Base-by-base conservation (phyloP, 2,797 vertebrate species). In the Trachops cirrhosus region DNA sequence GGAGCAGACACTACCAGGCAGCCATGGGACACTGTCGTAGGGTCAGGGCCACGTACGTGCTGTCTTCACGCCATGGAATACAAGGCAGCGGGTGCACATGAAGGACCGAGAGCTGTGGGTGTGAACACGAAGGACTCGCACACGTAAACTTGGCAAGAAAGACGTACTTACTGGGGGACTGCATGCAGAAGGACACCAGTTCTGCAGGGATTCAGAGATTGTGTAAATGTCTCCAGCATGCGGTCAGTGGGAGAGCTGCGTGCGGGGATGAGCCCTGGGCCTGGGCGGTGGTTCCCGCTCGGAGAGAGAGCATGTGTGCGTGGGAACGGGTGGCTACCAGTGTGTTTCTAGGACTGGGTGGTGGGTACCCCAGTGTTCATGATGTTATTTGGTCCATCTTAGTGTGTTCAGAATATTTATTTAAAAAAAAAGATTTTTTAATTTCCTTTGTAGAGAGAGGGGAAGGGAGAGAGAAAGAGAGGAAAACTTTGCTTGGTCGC, bases 201-300 rank as follows among this genome's bases (percentile, higher is more conserved):
- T 64, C 46, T 16, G 19, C 11, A 10, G 54, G 15, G 26, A 11
- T 32, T 21, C 52, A 52, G 34, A 68, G 84, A 9, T 22, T 14
- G 2, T 10, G 4, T 32, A 9, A 26, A 21, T 21, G 7, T 34
- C 1, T 15, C 0, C 52, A 21, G 34, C 29, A 0, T 18, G 21
- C 19, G n/a, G 29, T 5, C n/a, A 29, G 19, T 18, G 37, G 21
- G n/a, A 37, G 64, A 32, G 29, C 41, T 9, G 1, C 5, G 10
- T 24, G n/a, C 10, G 8, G 22, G 9, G 26, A 26, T 11, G 57
- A 34, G 24, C 19, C 57, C 54, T 57, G 46, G 59, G 12, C 64
- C 71, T 4, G 62, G 46, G 6, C 29, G 12, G 14, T 16, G 10
- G 39, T 89, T 70, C 2, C 54, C 1, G 19, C 44, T 29, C 32